Evolutionary conservation across 2,888 invertebrate species (phyloP), one percentile per base, ranked within the genome.

Genomic region (Nineta flava): DNA sequence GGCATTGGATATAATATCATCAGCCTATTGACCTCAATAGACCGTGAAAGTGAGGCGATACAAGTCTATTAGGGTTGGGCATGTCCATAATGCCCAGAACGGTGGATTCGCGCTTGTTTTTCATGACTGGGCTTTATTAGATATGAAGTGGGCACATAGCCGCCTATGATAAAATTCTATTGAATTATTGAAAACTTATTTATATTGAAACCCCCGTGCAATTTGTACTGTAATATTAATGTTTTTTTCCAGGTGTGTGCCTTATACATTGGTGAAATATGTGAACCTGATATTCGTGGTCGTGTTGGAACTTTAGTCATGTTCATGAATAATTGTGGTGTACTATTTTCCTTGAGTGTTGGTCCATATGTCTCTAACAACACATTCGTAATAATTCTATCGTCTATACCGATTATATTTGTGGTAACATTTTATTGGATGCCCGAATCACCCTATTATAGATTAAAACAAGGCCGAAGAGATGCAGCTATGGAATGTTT

Each of bases 391-490:
- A 65, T 66, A 19, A 64, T 71, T 16, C 65, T 74, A 21, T 55
- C 72, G 2, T 55, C 68, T 0, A 62, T 76, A 21, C 74, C 77
- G 0, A 55, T 73, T 3, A 53, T 68, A 16, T 74, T 73, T 51
- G 67, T 73, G 43, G 35, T 69, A 0, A 59, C 67, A 0, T 75
- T 77, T 56, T 52, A 66, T 7, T 75, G 75, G 72, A 70, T 77
- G 62, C 79, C 79, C 0, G 79, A 79, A 57, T 76, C 78, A 0
- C 79, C 78, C 2, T 77, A 77, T 55, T 77, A 70, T 55, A 65
- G 78, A 44, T 60, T 80, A 35, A 75, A 74, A 60, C 69, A 70
- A 51, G 72, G 70, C 1, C 64, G 70, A 26, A 57, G 68, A 3
- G 67, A 65, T 2, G 68, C 69, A 0, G 76, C 77, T 0, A 68